Base-by-base conservation (phyloP, 2,888 invertebrate species). In the Stenurella melanura region DNA sequence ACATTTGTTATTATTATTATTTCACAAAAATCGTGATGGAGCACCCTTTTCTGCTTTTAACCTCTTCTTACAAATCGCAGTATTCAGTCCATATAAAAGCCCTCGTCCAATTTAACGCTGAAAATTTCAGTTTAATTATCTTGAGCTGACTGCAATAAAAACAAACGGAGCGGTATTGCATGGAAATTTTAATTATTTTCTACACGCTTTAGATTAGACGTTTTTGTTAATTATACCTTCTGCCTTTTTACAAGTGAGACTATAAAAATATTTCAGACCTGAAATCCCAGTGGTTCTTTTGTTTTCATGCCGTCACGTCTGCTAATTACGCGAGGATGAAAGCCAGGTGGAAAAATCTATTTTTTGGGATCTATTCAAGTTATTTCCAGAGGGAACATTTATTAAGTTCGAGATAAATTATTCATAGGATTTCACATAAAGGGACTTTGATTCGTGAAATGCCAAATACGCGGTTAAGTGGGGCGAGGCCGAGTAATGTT, bases 141-240 rank as follows among this genome's bases (percentile, higher is more conserved):
- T 34, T 34, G 56, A 21, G n/a, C 30, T 26, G 56, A 58, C 34
- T 58, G 69, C 17, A 56, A 54, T 21, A 58, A 69, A 69, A 69
- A 69, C 30, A 34, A 30, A 34, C 68, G 57, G 34, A 54, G 68
- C 54, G 68, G 26, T 34, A 30, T 34, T n/a, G 58, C 58, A 69
- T 57, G 50, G 57, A 68, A 57, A 69, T 69, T 69, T 69, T 57
- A 69, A 69, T 69, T 69, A 57, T 34, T 68, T 68, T 68, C 67
- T 54, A 42, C 67, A 21, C 54, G 21, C 67, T n/a, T 54, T 54
- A 67, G 50, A 67, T 67, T 67, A 67, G 67, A 67, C 67, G 67
- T 50, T 67, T 67, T 54, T 50, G 67, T 54, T 67, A 54, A 67
- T 67, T 67, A 26, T n/a, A 66, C 66, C 66, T 66, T n/a, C 42